These are phyloP conservation scores for Scaptomyza tumidula DNA, from an alignment of 2,888 invertebrate species.

Conservation along the genomic window DNA sequence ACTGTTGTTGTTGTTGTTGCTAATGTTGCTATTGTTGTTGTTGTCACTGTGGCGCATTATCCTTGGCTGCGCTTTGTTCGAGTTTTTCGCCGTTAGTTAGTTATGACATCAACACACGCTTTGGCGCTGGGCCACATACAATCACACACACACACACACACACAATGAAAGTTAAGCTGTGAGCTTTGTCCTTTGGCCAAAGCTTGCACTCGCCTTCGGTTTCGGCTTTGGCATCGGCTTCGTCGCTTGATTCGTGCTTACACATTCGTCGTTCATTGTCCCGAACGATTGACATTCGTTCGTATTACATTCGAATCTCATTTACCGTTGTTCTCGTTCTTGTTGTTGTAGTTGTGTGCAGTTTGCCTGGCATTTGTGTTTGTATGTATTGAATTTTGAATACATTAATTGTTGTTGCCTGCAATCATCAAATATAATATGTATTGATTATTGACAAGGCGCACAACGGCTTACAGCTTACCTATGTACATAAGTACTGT, in stretches of 20 bases:
- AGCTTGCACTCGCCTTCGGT: conserved; percentile 49
- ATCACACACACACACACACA: conserved; percentile 17
- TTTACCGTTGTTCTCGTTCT: neutral
- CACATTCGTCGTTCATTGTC: conserved; percentile 6
- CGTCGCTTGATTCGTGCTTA: conserved; percentile 64
- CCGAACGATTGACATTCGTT: neutral
- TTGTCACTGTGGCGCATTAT: conserved; percentile 54
- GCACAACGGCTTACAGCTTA: conserved; percentile 12
- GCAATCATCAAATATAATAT: conserved; percentile 51
- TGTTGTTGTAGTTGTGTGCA: conserved; percentile 2
- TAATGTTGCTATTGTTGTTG: conserved; percentile 8
- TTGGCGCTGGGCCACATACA: conserved; percentile 36
- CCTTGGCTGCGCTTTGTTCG: conserved; percentile 52
- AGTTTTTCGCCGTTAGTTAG: conserved; percentile 37
- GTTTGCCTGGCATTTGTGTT: conserved; percentile 5
- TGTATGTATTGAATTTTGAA: conserved; percentile 24
- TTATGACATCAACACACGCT: conserved; percentile 77
- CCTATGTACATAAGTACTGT: no score
- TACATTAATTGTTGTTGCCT: conserved; percentile 17
- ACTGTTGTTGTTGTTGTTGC: conserved; percentile 5
- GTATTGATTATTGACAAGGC: conserved; percentile 58
- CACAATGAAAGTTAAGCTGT: conserved; percentile 2
- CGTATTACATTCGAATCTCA: neutral
- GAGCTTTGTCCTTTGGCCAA: conserved; percentile 60
- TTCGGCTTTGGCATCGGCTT: conserved; percentile 1